A percentile compares a stretch with the other conserved stretches of the same genome.
Evolutionary conservation across 2,113 vertebrate genomes (phyloP).

Genomic region (Podarcis cretensis): DNA sequence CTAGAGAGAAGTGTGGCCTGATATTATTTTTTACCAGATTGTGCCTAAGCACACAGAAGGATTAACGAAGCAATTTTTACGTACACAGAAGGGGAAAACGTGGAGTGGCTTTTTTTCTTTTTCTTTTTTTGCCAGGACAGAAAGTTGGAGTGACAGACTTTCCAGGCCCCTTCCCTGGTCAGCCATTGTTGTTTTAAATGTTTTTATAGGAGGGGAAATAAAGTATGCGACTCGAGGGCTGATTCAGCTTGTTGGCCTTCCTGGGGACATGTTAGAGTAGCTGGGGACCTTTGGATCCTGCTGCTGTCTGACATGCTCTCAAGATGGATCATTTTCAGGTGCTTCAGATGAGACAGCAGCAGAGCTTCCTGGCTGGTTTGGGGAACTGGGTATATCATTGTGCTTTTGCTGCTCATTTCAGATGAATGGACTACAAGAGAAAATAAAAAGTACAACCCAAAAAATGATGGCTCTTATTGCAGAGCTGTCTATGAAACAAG

Average conservation of each 20-base stretch:
- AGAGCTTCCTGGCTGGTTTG: background rate
- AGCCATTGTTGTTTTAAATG: background rate
- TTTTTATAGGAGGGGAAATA: background rate
- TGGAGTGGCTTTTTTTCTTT: no score
- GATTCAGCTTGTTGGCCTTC: background rate
- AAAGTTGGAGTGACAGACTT: no score
- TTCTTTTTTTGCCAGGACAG: no score
- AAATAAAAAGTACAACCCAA: conserved; percentile 77
- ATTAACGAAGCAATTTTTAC: background rate
- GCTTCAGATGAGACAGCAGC: background rate
- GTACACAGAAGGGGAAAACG: no score
- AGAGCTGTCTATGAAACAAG: conserved; percentile 89
- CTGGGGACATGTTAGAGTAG: background rate
- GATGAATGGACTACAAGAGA: conserved; percentile 80
- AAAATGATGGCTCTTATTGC: conserved; percentile 85
- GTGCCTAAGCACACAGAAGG: background rate
- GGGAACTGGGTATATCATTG: background rate
- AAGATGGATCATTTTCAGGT: background rate
- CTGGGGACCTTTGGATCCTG: background rate
- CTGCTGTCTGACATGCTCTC: no score
- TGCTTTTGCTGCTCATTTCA: conserved; percentile 61
- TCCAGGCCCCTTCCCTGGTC: no score
- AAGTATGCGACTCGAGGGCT: background rate
- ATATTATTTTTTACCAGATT: background rate
- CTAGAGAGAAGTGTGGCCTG: background rate